Conservation (phyloP, 2,797 vertebrate species). For the Naso thynnoides region DNA sequence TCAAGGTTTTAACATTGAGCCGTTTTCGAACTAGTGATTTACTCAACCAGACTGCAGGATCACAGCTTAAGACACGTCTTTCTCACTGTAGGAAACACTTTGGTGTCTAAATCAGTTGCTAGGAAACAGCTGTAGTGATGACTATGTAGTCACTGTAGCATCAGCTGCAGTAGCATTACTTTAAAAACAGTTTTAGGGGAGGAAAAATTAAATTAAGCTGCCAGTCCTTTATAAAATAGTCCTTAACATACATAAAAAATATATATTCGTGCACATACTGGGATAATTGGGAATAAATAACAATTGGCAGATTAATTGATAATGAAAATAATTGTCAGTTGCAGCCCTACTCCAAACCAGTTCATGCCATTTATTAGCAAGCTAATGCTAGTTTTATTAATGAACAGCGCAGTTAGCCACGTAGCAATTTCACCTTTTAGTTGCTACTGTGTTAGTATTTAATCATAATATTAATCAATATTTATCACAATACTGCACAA, state of each 20-base stretch:
- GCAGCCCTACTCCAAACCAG: background rate
- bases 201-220: background rate
- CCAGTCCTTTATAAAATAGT: background rate
- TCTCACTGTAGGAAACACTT: background rate
- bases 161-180: background rate
- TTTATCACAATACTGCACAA: no score
- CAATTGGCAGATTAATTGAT: no score
- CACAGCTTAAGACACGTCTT: no score
- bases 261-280: no score
- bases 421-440: background rate
- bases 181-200: background rate
- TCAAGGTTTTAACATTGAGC: no score
- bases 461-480: no score
- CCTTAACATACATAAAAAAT: no score
- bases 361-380: background rate
- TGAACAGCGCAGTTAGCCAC: background rate
- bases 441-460: background rate
- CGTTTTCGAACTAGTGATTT: no score
- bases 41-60: no score
- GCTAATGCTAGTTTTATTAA: background rate
- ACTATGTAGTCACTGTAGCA: background rate
- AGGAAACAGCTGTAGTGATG: background rate
- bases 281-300: no score
- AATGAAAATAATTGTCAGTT: no score
- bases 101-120: background rate